Evolutionary conservation across 2,797 vertebrate genomes (phyloP), one percentile per base, ranked within the genome.

Genomic region (Tangara arthus): DNA sequence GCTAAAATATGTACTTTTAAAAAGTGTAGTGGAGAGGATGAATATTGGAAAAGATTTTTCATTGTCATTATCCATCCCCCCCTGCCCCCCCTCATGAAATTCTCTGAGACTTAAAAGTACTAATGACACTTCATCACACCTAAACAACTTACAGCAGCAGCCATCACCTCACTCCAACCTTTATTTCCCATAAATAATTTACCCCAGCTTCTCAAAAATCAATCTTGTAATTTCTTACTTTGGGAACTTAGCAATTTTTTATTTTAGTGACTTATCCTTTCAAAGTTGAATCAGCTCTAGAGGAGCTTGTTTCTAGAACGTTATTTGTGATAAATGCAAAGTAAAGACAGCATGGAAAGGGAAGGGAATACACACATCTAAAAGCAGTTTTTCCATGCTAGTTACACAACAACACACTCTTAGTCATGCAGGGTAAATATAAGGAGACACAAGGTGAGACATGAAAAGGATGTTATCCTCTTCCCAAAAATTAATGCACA

Each of bases 341-440:
- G 55, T 42, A 60, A 91, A 75, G 53, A 73, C 6, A 55, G 12
- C 22, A 47, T 42, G 27, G n/a, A 59, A 78, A 72, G 39, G 68
- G 21, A 42, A 66, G 41, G 26, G 8, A 90, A 87, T 28, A 76
- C 6, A 85, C 34, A 77, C 13, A 87, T 37, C 78, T 87, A 72
- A n/a, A 16, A 68, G 34, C 37, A 70, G 14, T 47, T 94, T 90
- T 92, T 77, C 77, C 90, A 66, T n/a, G 20, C 34, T 61, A 93
- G 91, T 96, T 94, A 95, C 64, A 95, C 95, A 94, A 87, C 60
- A 90, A 87, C 46, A 93, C 32, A 84, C 55, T 68, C 81, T 90
- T 95, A 78, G 82, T 85, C 76, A 87, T 68, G 56, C 50, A 91
- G 23, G 47, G 63, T 94, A 87, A 95, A 94, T 93, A 93, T 86